Evolutionary conservation across 2,113 vertebrate species (phyloP).

Genomic region (Meriones unguiculatus): DNA sequence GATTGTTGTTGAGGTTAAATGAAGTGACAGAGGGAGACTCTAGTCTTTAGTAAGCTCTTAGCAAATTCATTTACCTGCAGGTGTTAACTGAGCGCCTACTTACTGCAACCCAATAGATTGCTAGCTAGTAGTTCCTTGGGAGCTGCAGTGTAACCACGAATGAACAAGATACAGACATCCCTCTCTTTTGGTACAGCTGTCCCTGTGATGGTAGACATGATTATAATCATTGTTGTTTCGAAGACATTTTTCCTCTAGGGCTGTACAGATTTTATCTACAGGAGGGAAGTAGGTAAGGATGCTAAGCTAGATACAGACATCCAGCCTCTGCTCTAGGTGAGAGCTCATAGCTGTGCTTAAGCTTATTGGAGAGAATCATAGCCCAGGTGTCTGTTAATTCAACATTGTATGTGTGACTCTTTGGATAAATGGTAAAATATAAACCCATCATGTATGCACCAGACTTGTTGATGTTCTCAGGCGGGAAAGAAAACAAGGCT

Average conservation of each 20-base stretch:
- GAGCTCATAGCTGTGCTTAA: too few species aligned
- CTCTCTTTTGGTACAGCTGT: neutral
- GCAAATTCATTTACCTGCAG: neutral
- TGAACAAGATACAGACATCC: neutral
- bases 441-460: neutral
- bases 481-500: neutral
- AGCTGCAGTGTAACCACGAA: fast-evolving
- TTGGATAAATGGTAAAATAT: neutral
- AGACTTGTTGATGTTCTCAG: neutral
- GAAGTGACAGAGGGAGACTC: neutral
- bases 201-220: fast-evolving
- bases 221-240: neutral
- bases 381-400: neutral
- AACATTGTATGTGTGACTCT: neutral
- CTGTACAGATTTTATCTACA: neutral
- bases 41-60: neutral
- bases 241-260: fast-evolving
- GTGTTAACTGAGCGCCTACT: neutral
- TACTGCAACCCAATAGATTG: fast-evolving
- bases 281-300: neutral
- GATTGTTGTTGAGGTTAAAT: neutral
- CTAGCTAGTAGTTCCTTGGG: neutral
- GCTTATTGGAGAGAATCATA: neutral
- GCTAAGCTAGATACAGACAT: neutral
- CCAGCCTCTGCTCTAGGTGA: neutral